A percentile compares a stretch with the other conserved stretches of the same genome.
These are phyloP conservation scores for Dendrolimus kikuchii DNA, from an alignment of 1,140 invertebrate genomes.

Conservation along the genomic window DNA sequence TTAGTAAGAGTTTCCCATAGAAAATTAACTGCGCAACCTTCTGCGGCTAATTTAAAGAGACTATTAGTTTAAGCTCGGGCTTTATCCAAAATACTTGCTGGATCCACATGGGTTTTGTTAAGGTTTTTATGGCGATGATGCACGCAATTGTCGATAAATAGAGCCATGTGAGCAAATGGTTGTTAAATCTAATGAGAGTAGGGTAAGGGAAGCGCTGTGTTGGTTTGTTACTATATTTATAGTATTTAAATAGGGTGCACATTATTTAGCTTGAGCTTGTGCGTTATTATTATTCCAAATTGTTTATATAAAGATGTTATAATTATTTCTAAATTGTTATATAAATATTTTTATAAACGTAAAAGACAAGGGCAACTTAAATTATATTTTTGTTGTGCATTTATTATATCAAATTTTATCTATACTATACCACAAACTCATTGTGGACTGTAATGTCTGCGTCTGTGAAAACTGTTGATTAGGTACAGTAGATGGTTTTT, in stretches of 20 bases:
- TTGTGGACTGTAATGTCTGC: conserved; percentile 63
- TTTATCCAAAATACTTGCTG: too few species aligned
- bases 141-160: too few species aligned
- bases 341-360: conserved; percentile 66
- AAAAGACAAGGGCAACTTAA: conserved; percentile 66
- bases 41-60: too few species aligned
- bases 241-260: conserved; percentile 61
- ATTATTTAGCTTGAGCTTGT: conserved; percentile 65
- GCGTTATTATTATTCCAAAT: conserved; percentile 66
- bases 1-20: too few species aligned
- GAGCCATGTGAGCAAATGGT: too few species aligned
- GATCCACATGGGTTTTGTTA: too few species aligned
- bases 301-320: conserved; percentile 64
- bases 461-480: conserved; percentile 56
- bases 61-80: too few species aligned
- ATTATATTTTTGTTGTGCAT: conserved; percentile 70
- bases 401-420: conserved; percentile 67
- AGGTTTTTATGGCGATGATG: too few species aligned
- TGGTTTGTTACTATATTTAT: conserved; percentile 65
- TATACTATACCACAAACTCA: conserved; percentile 57
- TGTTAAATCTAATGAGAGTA: too few species aligned
- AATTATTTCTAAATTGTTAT: conserved; percentile 69
- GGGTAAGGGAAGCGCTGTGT: conserved; percentile 42
- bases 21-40: too few species aligned
- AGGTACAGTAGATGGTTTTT: conserved; percentile 54